phyloP scores from a whole-genome alignment of 2,888 invertebrate genomes.

The Agonopterix subpropinquella region DNA sequence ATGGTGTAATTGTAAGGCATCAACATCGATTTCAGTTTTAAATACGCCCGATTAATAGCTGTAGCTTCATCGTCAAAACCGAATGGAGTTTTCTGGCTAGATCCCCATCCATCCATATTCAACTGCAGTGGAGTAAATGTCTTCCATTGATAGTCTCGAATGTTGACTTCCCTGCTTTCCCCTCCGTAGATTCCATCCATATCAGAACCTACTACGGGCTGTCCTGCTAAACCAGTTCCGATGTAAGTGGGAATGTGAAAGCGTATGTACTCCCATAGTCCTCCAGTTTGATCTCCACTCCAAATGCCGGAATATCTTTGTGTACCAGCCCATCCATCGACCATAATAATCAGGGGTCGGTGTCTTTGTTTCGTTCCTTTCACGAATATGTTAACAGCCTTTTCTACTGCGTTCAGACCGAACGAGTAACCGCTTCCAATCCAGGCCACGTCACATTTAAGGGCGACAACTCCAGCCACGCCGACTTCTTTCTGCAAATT shows the following conservation, averaged over 20 bases:
- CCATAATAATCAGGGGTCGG: slow-evolving; percentile 57
- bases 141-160: slow-evolving; percentile 67
- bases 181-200: slow-evolving; percentile 66
- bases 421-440: slow-evolving; percentile 62
- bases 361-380: slow-evolving; percentile 28
- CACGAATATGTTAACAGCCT: slow-evolving; percentile 46
- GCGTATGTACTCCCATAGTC: slow-evolving; percentile 64
- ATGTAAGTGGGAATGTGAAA: slow-evolving; percentile 67
- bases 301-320: slow-evolving; percentile 61
- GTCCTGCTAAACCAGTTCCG: slow-evolving; percentile 59
- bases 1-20: slow-evolving; percentile 64
- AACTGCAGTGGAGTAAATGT: slow-evolving; percentile 62
- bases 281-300: slow-evolving; percentile 65
- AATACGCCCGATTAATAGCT: slow-evolving; percentile 54
- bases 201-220: slow-evolving; percentile 59
- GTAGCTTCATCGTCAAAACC: slow-evolving; percentile 48
- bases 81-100: slow-evolving; percentile 54
- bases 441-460: slow-evolving; percentile 69
- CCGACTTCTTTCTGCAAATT: slow-evolving; percentile 55
- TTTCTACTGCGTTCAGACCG: slow-evolving; percentile 53
- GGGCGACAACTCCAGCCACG: slow-evolving; percentile 49
- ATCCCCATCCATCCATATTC: slow-evolving; percentile 69
- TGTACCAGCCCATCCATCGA: slow-evolving; percentile 67
- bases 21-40: slow-evolving; percentile 60
- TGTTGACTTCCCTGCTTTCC: slow-evolving; percentile 42